phyloP scores from a whole-genome alignment of 2,113 vertebrate genomes.

The Alexandromys fortis region DNA sequence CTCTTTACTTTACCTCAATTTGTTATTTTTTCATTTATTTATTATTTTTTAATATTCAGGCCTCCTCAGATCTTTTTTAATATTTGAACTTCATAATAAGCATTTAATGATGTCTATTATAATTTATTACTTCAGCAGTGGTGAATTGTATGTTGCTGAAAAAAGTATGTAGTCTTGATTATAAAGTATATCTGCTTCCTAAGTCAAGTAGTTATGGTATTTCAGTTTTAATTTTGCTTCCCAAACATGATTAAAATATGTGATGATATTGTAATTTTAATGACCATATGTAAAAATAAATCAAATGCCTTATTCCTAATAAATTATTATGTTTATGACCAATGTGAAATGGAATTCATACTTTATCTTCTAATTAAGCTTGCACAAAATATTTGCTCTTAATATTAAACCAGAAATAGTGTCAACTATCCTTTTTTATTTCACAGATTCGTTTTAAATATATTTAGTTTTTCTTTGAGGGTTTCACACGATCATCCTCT shows the following conservation, averaged over 20 bases:
- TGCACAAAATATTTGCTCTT: neutral
- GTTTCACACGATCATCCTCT: neutral
- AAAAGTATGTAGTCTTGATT: neutral
- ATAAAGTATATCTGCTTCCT: neutral
- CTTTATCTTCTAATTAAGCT: neutral
- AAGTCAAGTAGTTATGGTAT: neutral
- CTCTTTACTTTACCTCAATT: neutral
- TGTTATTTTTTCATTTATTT: neutral
- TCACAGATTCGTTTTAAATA: neutral
- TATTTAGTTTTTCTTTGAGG: neutral
- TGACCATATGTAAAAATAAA: neutral
- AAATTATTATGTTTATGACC: neutral
- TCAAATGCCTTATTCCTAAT: neutral
- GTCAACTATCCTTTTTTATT: neutral
- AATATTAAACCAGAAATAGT: neutral
- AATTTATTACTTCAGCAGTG: neutral
- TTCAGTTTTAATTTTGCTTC: neutral
- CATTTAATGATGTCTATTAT: neutral
- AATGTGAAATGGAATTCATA: neutral
- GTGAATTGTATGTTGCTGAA: neutral
- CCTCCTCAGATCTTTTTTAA: neutral
- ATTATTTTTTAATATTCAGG: neutral
- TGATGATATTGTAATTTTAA: neutral
- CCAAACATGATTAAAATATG: neutral
- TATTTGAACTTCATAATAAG: neutral